Evolutionary conservation across 2,888 invertebrate species (phyloP).

Genomic region (Nymphalis polychloros): DNA sequence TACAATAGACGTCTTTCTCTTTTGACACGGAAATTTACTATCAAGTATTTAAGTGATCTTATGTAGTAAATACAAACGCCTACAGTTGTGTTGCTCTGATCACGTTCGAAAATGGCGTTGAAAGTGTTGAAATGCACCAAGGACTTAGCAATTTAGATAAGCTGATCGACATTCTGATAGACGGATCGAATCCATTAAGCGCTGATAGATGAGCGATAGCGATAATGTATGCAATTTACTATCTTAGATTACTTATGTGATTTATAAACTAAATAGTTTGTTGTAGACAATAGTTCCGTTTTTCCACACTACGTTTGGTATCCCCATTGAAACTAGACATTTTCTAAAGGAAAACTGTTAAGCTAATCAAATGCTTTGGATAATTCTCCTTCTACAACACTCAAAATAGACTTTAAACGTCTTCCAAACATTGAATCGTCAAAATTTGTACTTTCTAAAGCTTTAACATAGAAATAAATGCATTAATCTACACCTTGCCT

Average conservation of each 20-base stretch:
- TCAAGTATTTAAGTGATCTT: constrained; percentile 18
- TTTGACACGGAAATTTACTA: constrained; percentile 13
- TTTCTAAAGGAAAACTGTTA: too few species aligned
- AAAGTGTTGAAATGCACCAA: constrained; percentile 59
- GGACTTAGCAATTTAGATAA: constrained; percentile 66
- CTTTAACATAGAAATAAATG: too few species aligned
- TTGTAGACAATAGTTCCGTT: neutral
- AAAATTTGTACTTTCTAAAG: too few species aligned
- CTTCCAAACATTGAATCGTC: too few species aligned
- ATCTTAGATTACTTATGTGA: constrained; percentile 17
- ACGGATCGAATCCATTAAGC: constrained; percentile 60
- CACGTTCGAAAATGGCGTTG: constrained; percentile 38
- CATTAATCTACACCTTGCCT: too few species aligned
- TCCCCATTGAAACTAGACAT: too few species aligned
- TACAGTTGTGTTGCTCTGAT: constrained; percentile 30
- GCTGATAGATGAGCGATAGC: constrained; percentile 50
- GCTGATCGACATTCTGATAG: constrained; percentile 56
- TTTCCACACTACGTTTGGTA: too few species aligned
- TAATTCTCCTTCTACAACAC: too few species aligned
- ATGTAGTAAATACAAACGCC: constrained; percentile 29
- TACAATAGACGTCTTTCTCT: constrained; percentile 9
- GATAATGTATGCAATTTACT: constrained; percentile 39
- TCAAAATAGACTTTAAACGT: too few species aligned
- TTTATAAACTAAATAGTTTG: constrained; percentile 16
- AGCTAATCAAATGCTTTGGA: too few species aligned